Evolutionary conservation across 2,113 vertebrate genomes (phyloP).

Genomic region (Psilopogon haemacephalus): DNA sequence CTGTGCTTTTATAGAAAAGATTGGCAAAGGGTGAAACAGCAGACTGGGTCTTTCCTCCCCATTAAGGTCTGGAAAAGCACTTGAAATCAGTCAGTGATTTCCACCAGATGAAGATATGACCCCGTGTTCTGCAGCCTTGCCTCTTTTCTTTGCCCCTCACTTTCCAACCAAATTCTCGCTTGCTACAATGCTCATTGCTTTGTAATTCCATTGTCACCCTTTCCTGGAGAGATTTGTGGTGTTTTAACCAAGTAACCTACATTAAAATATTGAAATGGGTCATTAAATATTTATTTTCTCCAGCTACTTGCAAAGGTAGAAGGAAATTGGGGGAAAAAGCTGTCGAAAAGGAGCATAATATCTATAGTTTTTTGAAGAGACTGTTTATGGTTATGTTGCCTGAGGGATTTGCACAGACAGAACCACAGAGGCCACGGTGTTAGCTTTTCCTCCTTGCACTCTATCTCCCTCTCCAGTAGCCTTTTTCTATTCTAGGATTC

Average conservation of each 20-base stretch:
- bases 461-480: background rate
- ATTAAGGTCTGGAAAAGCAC: background rate
- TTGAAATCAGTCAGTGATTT: background rate
- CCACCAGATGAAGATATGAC: background rate
- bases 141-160: background rate
- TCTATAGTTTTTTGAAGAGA: conserved; percentile 38
- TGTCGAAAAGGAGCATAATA: conserved; percentile 43
- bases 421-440: background rate
- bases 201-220: background rate
- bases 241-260: conserved; percentile 57
- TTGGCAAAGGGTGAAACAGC: background rate
- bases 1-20: background rate
- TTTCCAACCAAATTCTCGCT: background rate
- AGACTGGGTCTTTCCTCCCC: background rate
- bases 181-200: background rate
- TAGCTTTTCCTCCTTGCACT: background rate
- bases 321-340: background rate
- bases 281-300: conserved; percentile 70
- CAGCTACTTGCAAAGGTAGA: conserved; percentile 43
- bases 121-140: background rate
- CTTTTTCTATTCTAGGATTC: conserved; percentile 11
- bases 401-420: conserved; percentile 31
- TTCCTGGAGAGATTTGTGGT: conserved; percentile 37
- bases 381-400: conserved; percentile 55
- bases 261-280: conserved; percentile 65